Evolutionary conservation across 2,888 invertebrate genomes (phyloP).

Genomic region (Polydrusus cervinus): DNA sequence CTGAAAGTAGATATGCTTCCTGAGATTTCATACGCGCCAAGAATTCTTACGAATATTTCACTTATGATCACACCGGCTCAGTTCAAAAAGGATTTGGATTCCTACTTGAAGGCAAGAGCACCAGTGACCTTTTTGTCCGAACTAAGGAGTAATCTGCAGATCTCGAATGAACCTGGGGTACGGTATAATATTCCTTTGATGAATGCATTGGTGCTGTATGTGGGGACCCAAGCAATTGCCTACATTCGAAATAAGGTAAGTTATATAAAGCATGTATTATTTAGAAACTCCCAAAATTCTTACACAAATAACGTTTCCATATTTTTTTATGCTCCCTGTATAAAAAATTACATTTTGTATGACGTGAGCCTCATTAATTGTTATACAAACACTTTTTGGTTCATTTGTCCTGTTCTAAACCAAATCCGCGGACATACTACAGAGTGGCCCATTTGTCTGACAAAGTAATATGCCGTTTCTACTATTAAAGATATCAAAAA

Average conservation of each 20-base stretch:
- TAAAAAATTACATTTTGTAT: no score
- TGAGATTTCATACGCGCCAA: conserved; percentile 91
- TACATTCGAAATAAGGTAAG: conserved; percentile 86
- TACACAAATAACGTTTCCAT: no score
- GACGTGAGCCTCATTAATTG: no score
- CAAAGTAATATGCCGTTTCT: no score
- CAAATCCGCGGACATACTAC: no score
- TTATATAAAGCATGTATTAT: no score
- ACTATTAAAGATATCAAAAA: no score
- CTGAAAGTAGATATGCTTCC: conserved; percentile 93
- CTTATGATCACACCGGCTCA: conserved; percentile 89
- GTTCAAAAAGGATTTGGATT: conserved; percentile 97
- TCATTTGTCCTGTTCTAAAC: no score
- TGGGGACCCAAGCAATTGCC: conserved; percentile 96
- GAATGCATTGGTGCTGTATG: conserved; percentile 98
- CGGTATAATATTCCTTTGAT: conserved; percentile 94
- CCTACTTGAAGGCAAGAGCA: conserved; percentile 93
- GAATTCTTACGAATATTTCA: conserved; percentile 91
- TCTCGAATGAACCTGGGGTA: conserved; percentile 89
- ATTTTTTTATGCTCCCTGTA: no score
- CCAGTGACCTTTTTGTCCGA: conserved; percentile 97
- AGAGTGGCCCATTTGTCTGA: no score
- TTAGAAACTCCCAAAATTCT: no score
- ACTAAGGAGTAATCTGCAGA: conserved; percentile 91
- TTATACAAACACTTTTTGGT: no score